Conservation (phyloP, 2,113 vertebrate species). For the Tricholaema leucomelas region DNA sequence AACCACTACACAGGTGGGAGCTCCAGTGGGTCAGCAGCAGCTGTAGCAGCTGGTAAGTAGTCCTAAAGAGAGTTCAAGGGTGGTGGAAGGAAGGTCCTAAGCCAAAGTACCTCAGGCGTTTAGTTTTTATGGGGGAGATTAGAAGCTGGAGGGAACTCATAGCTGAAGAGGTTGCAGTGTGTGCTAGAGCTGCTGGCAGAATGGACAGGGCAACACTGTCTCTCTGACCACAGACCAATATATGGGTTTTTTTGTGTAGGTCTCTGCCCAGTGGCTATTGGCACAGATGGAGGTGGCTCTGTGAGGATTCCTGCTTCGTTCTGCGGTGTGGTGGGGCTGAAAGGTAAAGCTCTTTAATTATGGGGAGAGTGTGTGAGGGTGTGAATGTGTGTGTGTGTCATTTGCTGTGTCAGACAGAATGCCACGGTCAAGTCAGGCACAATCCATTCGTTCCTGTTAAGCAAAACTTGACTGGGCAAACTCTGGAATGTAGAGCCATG, state of each 20-base stretch:
- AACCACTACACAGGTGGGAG: slow-evolving; percentile 72
- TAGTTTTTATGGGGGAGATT: neutral
- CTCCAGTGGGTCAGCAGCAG: slow-evolving; percentile 70
- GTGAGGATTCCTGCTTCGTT: slow-evolving; percentile 70
- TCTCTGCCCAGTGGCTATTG: slow-evolving; percentile 70
- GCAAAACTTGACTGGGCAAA: neutral
- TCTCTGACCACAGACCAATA: neutral
- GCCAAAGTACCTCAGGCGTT: neutral
- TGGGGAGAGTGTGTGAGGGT: neutral
- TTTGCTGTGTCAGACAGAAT: neutral
- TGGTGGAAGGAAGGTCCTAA: neutral
- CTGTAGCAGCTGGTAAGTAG: slow-evolving; percentile 70
- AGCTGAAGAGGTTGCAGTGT: neutral
- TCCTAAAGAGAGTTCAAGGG: neutral
- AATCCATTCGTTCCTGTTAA: neutral
- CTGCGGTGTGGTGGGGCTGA: slow-evolving; percentile 72
- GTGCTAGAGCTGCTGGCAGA: neutral
- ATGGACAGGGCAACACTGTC: neutral
- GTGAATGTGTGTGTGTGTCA: neutral
- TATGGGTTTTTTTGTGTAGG: slow-evolving; percentile 17
- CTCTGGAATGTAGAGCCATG: neutral
- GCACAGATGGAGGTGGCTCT: slow-evolving; percentile 70
- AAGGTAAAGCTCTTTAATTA: slow-evolving; percentile 59
- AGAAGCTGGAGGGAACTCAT: neutral
- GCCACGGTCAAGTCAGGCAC: neutral